Evolutionary conservation across 2,113 vertebrate species (phyloP).

Genomic region (Tupaia chinensis): DNA sequence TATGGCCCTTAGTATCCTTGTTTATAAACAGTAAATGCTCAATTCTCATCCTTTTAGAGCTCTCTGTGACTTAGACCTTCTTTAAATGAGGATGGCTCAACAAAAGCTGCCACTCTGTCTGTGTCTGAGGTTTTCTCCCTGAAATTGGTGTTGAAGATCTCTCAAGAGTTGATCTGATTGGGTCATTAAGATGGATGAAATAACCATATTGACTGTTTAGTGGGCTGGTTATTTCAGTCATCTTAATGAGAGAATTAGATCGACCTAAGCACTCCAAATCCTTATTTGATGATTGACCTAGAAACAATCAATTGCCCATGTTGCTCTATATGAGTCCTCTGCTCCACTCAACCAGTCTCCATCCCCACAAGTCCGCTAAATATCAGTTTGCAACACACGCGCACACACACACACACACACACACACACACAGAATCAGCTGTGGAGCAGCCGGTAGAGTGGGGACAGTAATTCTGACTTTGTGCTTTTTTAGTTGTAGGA

Average conservation of each 20-base stretch:
- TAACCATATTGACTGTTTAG: slow-evolving; percentile 74
- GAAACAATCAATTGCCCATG: slow-evolving; percentile 71
- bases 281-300: slow-evolving; percentile 79
- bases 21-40: slow-evolving; percentile 31
- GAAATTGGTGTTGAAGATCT: slow-evolving; percentile 49
- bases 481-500: neutral
- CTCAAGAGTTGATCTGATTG: slow-evolving; percentile 71
- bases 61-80: slow-evolving; percentile 45
- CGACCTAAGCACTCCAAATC: slow-evolving; percentile 71
- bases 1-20: slow-evolving; percentile 16
- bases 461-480: neutral
- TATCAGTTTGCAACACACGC: neutral
- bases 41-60: neutral
- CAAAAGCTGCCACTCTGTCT: slow-evolving; percentile 23
- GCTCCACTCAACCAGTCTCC: neutral
- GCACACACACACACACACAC: too few relatives aligned
- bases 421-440: neutral
- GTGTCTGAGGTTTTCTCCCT: neutral
- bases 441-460: neutral
- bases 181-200: slow-evolving; percentile 80
- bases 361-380: neutral
- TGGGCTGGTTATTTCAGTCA: slow-evolving; percentile 76
- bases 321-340: slow-evolving; percentile 58
- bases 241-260: slow-evolving; percentile 83
- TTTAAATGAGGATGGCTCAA: slow-evolving; percentile 52